Base-by-base conservation (phyloP, 1,140 invertebrate species). In the Araneus ventricosus region DNA sequence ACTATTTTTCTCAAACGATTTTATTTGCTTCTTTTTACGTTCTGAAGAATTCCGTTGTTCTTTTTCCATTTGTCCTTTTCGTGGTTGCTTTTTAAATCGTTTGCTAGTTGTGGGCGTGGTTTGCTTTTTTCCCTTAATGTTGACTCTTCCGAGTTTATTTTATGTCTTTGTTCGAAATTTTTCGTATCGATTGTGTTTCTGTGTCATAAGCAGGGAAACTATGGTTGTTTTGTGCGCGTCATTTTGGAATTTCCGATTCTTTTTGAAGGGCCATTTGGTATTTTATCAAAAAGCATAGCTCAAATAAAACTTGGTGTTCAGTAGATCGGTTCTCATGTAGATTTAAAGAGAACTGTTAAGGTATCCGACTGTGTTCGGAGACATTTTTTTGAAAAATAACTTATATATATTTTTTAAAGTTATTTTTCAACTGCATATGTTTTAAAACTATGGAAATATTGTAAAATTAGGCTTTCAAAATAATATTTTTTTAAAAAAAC, bases 21-120 rank as follows among this genome's bases (percentile, higher is more conserved):
- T 75, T 75, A 20, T 34, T 17, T 75, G 70, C 22, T 63, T n/a
- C 59, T 63, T 63, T 52, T 63, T n/a, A 63, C 20, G 34, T 37
- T 75, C 70, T 34, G 27, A 75, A 75, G 70, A 75, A 75, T 75
- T 75, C 17, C 30, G 6, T 70, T 37, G 30, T 34, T 27, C 63
- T 75, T 30, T 34, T 37, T 75, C n/a, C 34, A 75, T 75, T 75
- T 75, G 30, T 34, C 30, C 30, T 34, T 75, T 75, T 75, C 70
- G 70, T 34, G 70, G 70, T 75, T 75, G 70, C 70, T 75, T 75
- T 30, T 75, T 75, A 75, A 75, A 37, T 75, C 70, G 70, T 75
- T 75, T 75, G 70, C 70, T 75, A 37, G 70, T 37, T 75, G 30
- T 75, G 70, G 70, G 70, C 70, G 70, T 75, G 70, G 70, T 75